Percentiles rank a stretch among this genome's conserved stretches.
These are phyloP conservation scores for Myopa testacea DNA, from an alignment of 2,888 invertebrate genomes.

Conservation along the genomic window DNA sequence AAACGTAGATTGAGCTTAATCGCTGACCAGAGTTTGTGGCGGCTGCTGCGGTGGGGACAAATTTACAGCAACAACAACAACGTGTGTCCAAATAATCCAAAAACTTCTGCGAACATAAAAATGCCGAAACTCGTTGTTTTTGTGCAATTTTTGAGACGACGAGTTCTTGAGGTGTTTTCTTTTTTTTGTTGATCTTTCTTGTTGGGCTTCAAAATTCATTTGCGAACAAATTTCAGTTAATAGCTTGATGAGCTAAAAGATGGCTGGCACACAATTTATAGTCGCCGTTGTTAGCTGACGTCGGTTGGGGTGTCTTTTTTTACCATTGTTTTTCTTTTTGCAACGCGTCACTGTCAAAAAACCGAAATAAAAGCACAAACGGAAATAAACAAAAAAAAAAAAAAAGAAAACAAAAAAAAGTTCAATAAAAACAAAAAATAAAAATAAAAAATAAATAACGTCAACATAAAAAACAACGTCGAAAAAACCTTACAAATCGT, in stretches of 20 bases:
- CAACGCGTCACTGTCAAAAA: not conserved
- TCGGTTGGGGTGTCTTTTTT: not conserved
- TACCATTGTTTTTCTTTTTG: not conserved
- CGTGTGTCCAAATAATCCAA: not conserved
- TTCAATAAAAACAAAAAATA: not conserved
- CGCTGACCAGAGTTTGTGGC: not conserved
- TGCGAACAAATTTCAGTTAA: constrained; percentile 13
- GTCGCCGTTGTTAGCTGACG: constrained; percentile 25
- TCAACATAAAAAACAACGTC: too few species aligned
- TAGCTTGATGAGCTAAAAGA: constrained; percentile 12
- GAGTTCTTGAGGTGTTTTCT: not conserved
- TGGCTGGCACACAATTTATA: constrained; percentile 12
- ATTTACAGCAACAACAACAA: not conserved
- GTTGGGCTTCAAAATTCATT: not conserved
- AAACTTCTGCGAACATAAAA: not conserved
- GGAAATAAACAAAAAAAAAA: not conserved
- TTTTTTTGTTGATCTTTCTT: not conserved
- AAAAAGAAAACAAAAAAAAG: not conserved
- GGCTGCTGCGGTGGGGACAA: not conserved
- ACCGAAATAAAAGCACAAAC: not conserved
- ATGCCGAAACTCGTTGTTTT: not conserved
- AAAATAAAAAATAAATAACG: not conserved
- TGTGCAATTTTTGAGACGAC: not conserved
- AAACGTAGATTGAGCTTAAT: constrained; percentile 15
- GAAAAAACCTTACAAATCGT: too few species aligned